These are phyloP conservation scores for Tuberolachnus salignus DNA, from an alignment of 2,888 invertebrate species.

Conservation along the genomic window DNA sequence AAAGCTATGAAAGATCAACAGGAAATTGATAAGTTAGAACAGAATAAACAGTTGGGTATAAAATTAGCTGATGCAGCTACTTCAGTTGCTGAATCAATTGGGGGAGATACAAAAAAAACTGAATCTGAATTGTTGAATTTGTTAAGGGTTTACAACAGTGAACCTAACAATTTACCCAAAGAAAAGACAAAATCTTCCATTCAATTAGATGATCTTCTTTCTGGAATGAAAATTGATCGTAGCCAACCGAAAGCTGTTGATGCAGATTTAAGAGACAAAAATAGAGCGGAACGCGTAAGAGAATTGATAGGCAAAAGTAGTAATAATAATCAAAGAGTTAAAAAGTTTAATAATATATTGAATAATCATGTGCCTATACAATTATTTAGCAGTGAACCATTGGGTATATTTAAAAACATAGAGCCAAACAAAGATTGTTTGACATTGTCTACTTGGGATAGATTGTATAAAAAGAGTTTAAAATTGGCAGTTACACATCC, in stretches of 20 bases:
- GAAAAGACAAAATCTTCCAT: slow-evolving; percentile 49
- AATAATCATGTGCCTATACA: slow-evolving; percentile 63
- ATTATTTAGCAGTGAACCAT: slow-evolving; percentile 69
- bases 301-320: not conserved
- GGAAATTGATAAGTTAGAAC: slow-evolving; percentile 9
- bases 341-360: slow-evolving; percentile 28
- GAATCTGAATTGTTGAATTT: slow-evolving; percentile 77
- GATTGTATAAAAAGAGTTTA: slow-evolving; percentile 71
- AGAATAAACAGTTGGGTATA: slow-evolving; percentile 60
- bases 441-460: slow-evolving; percentile 73
- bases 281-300: slow-evolving; percentile 57
- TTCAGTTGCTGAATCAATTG: slow-evolving; percentile 73
- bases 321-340: not conserved
- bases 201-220: slow-evolving; percentile 71
- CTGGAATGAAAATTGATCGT: slow-evolving; percentile 79
- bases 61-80: slow-evolving; percentile 71
- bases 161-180: slow-evolving; percentile 56
- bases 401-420: slow-evolving; percentile 69
- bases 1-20: slow-evolving; percentile 8
- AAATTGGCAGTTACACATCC: slow-evolving; percentile 72
- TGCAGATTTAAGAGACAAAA: slow-evolving; percentile 60
- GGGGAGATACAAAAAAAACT: slow-evolving; percentile 72
- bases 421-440: slow-evolving; percentile 59
- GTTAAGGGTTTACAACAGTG: slow-evolving; percentile 66
- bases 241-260: slow-evolving; percentile 60